These are phyloP conservation scores for Aculops lycopersici DNA, from an alignment of 1,140 invertebrate genomes.

Conservation along the genomic window DNA sequence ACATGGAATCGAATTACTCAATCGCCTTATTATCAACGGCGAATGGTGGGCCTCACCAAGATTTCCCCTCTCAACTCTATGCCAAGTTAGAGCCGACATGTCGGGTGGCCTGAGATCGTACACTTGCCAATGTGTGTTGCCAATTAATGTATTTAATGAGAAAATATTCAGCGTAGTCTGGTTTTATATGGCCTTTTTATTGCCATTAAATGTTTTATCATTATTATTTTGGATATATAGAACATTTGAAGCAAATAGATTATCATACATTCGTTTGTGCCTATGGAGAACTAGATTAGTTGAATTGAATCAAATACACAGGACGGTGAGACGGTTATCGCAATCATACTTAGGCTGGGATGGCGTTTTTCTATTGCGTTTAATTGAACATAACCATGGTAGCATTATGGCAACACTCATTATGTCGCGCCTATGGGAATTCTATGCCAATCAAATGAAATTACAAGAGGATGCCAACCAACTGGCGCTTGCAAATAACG, in stretches of 20 bases:
- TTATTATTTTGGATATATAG: conserved; percentile 17
- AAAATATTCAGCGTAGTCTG: conserved; percentile 21
- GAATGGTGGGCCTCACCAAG: conserved; percentile 17
- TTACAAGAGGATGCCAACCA: conserved; percentile 11
- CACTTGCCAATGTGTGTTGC: conserved; percentile 21
- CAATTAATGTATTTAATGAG: conserved; percentile 24
- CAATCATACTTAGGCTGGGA: conserved; percentile 17
- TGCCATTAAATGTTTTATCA: conserved; percentile 15
- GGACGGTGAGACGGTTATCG: conserved; percentile 14
- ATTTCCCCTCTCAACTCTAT: conserved; percentile 17
- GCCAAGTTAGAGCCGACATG: conserved; percentile 15
- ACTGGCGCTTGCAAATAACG: neutral
- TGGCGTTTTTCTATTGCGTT: conserved; percentile 16
- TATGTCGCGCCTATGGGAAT: conserved; percentile 13
- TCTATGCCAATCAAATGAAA: conserved; percentile 14
- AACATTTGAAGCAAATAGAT: conserved; percentile 14
- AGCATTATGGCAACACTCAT: conserved; percentile 15
- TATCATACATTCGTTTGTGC: conserved; percentile 16
- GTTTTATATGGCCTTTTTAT: conserved; percentile 17
- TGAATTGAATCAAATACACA: conserved; percentile 13
- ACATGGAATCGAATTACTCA: conserved; percentile 15
- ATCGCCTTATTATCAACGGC: conserved; percentile 11
- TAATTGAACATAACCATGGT: conserved; percentile 18
- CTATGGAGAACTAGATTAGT: conserved; percentile 15
- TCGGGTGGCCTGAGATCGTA: conserved; percentile 16